These are phyloP conservation scores for Aporrectodea caliginosa DNA, from an alignment of 1,140 invertebrate genomes.

Conservation along the genomic window DNA sequence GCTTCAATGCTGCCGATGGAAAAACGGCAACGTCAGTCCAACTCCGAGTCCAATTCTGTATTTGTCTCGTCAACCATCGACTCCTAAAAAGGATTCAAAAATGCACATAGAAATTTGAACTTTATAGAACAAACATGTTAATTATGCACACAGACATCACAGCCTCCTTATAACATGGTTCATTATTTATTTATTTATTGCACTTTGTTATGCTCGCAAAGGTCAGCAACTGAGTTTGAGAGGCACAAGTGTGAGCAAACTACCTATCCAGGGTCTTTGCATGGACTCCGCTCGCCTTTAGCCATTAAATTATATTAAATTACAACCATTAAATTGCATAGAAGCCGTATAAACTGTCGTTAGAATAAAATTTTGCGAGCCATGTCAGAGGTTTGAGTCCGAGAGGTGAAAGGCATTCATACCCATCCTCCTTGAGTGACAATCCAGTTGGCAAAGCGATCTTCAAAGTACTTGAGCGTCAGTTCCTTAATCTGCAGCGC, in stretches of 20 bases:
- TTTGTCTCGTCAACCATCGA: slow-evolving; percentile 32
- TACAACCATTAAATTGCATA: no score
- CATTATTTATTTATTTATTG: no score
- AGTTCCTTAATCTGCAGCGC: slow-evolving; percentile 44
- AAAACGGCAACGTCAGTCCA: no score
- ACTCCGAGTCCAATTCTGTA: slow-evolving; percentile 25
- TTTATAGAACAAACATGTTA: not conserved
- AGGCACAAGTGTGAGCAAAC: not conserved
- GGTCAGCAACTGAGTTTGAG: not conserved
- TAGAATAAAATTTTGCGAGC: not conserved
- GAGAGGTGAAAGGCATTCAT: slow-evolving; percentile 32
- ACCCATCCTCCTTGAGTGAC: slow-evolving; percentile 50
- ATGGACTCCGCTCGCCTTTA: no score
- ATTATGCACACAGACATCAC: not conserved
- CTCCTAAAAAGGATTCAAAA: slow-evolving; percentile 20
- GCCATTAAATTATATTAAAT: no score
- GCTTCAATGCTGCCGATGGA: no score
- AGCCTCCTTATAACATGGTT: no score
- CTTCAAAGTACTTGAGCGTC: slow-evolving; percentile 44
- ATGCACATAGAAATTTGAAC: not conserved
- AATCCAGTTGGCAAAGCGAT: slow-evolving; percentile 47
- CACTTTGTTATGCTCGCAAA: no score
- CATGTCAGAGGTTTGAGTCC: not conserved
- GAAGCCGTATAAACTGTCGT: not conserved
- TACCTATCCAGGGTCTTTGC: no score